Evolutionary conservation across 2,888 invertebrate genomes (phyloP), one percentile per base, ranked within the genome.

Genomic region (Anthoptus insignis): DNA sequence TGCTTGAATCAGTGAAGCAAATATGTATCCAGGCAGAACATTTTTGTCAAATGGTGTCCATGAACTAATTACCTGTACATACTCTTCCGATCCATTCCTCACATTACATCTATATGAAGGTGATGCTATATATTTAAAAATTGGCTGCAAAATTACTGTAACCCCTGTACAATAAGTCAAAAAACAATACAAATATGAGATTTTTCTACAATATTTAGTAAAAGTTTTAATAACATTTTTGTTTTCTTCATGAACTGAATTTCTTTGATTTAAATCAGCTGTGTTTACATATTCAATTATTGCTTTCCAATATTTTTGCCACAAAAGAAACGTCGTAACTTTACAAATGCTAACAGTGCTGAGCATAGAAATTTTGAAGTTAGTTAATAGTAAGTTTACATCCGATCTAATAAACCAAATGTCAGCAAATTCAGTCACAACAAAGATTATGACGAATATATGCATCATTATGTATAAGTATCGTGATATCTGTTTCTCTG

Each of bases 41-140:
- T 75, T 83, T 60, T 89, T 89, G 63, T 88, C 76, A 47, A 88
- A 88, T 0, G 91, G 91, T 0, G 88, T 81, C 89, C 89, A 90
- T 0, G 88, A 88, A 34, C 86, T 89, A 0, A 88, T 83, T 0
- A 91, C 85, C 74, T 87, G 81, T 1, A 84, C 60, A 21, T 87
- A 89, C 0, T 74, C 65, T 1, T 83, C 85, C 0, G 78, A 79
- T 0, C 89, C 88, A 69, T 81, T 81, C 42, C 64, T 80, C 0
- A 84, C 80, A 56, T 79, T 83, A 0, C 70, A 71, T 67, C 85
- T 82, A 45, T 91, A 89, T 2, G 34, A 72, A 13, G 73, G 64
- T 0, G 83, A 85, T 0, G 78, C 70, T 0, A 81, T 54, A 11
- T 81, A 70, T 66, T 85, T 87, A 2, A 80, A 71, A 11, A 86